Base-by-base conservation (phyloP, 1,140 invertebrate genomes). In the Popillia japonica region DNA sequence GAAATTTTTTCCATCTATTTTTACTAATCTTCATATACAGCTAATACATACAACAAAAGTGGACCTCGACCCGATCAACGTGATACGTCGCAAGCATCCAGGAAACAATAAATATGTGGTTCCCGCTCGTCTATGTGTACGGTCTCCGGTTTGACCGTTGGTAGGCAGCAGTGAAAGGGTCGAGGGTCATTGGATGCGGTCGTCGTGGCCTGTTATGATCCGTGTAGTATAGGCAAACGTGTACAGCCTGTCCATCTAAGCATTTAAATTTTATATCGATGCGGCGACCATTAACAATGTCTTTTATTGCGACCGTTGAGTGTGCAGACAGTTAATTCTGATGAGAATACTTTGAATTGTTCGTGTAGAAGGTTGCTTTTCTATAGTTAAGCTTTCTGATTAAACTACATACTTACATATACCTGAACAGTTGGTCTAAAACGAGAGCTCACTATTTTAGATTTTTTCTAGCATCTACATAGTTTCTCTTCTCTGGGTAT, bases 51-150 rank as follows among this genome's bases (percentile, higher is more conserved):
- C 75, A 80, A 78, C 79, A 80, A 80, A 80, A 78, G 79, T 80
- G 79, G 78, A 79, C 78, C 79, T 78, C 79, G 79, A 76, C 75
- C 61, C 61, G 61, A 68, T 68, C 61, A 34, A 34, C 61, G 61
- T 68, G 61, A 68, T 76, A 74, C 72, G 41, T 41, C 40, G 11
- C 34, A 48, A 27, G 73, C 75, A 78, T 42, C 73, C 80, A 81
- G 80, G 80, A 81, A 81, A 81, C 80, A 78, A 81, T 81, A 81
- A 81, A 80, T 78, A 79, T 68, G 61, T 34, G 61, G 76, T 72
- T 76, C 80, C 78, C 68, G 48, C 73, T 78, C 75, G 59, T 75
- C 78, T 41, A 44, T 40, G 41, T 41, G 41, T n/a, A 9, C 40
- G 72, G 0, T 76, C 75, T 27, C 55, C 11, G 11, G 40, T 78